phyloP scores from a whole-genome alignment of 2,888 invertebrate species.

The Drosophila parthenogenetica region DNA sequence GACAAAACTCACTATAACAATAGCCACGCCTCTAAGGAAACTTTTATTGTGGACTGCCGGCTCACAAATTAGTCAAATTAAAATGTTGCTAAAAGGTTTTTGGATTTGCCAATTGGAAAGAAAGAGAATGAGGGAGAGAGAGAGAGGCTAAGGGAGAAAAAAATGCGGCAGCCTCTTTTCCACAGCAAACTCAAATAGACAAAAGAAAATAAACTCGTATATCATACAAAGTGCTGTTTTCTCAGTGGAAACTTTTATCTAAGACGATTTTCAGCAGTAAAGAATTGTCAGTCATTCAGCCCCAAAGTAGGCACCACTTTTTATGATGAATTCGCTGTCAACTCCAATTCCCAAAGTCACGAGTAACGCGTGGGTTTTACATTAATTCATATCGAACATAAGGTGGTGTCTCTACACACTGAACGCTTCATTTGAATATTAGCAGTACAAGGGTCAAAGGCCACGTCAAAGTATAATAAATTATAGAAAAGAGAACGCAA shows the following conservation, averaged over 20 bases:
- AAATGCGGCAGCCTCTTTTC: not conserved
- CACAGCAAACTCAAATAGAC: constrained; percentile 16
- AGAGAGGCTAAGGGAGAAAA: not conserved
- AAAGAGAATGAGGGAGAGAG: not conserved
- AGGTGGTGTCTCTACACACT: constrained; percentile 20
- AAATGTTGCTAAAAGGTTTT: constrained; percentile 40
- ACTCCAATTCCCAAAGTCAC: constrained; percentile 11
- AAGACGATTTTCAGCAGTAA: not conserved
- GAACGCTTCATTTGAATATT: not conserved
- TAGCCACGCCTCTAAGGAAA: constrained; percentile 29
- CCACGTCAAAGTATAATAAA: not conserved
- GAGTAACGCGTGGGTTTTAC: not conserved
- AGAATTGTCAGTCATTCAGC: constrained; percentile 27
- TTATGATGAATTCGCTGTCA: constrained; percentile 60
- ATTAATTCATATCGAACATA: constrained; percentile 45
- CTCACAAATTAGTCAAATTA: constrained; percentile 63
- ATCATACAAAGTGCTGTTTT: constrained; percentile 52
- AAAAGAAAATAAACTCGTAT: constrained; percentile 46
- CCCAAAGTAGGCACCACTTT: constrained; percentile 42
- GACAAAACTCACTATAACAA: constrained; percentile 24
- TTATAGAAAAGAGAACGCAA: not conserved
- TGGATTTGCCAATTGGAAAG: not conserved
- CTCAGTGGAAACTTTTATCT: too few relatives aligned
- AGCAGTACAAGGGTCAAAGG: not conserved
- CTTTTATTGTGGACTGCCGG: constrained; percentile 28